These are phyloP conservation scores for Ceratothoa steindachneri DNA, from an alignment of 2,888 invertebrate genomes.

Conservation along the genomic window DNA sequence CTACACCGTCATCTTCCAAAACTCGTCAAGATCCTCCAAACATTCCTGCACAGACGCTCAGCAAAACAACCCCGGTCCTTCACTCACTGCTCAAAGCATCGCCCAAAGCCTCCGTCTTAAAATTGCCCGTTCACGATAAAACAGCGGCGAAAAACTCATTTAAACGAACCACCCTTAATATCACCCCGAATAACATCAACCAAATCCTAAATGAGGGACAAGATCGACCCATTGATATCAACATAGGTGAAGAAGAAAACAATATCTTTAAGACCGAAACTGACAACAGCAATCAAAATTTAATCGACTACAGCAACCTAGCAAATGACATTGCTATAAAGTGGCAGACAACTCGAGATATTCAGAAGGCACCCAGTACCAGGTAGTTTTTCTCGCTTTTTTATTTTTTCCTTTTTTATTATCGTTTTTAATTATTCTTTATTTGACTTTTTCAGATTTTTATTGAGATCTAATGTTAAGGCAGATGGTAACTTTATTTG, in stretches of 20 bases:
- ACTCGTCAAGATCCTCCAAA: too few species aligned
- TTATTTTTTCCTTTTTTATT: background rate
- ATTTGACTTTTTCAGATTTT: too few species aligned
- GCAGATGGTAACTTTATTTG: too few species aligned
- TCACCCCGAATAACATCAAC: background rate
- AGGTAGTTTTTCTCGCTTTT: background rate
- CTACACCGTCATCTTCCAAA: too few species aligned
- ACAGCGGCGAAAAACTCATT: too few species aligned
- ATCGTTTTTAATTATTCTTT: background rate
- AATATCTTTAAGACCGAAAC: background rate
- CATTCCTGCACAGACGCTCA: too few species aligned
- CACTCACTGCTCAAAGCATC: too few species aligned
- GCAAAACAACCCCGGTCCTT: too few species aligned
- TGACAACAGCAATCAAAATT: background rate
- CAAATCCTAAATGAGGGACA: background rate
- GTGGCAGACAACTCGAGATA: background rate
- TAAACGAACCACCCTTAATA: background rate
- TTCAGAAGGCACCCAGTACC: background rate
- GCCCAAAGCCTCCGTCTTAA: too few species aligned
- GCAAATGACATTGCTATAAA: background rate
- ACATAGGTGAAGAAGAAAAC: background rate
- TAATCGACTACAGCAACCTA: background rate
- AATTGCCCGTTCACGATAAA: too few species aligned
- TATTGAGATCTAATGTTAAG: too few species aligned
- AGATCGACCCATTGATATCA: too few species aligned